Percentiles rank a stretch among this genome's conserved stretches.
These are phyloP conservation scores for Tortricodes alternella DNA, from an alignment of 2,888 invertebrate genomes.

Conservation along the genomic window DNA sequence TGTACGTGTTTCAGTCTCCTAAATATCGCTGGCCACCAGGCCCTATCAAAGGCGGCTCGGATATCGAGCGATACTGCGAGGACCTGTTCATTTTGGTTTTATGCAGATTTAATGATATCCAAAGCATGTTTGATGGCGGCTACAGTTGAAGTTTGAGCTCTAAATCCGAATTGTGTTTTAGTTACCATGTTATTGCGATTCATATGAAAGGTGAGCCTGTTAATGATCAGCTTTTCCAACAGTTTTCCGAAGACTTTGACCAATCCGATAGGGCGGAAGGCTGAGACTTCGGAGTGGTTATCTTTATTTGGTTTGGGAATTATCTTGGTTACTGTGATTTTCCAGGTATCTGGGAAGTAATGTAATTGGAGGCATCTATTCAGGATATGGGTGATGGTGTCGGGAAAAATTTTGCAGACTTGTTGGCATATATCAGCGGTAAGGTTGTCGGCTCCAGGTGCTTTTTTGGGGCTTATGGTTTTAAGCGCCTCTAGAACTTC, in stretches of 20 bases:
- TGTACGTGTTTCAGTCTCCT: constrained; percentile 23
- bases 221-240: not conserved
- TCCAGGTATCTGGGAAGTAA: not conserved
- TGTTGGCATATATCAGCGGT: not conserved
- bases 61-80: constrained; percentile 7
- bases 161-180: constrained; percentile 34
- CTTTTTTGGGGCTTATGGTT: not conserved
- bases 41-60: no score
- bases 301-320: no score
- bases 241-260: not conserved
- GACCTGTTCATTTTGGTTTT: not conserved
- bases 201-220: constrained; percentile 24
- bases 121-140: not conserved
- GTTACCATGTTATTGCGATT: not conserved
- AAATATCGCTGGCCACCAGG: constrained; percentile 36
- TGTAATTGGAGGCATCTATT: not conserved
- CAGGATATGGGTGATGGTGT: no score
- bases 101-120: constrained; percentile 29
- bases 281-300: not conserved
- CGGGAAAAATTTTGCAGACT: not conserved
- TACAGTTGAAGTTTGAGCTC: constrained; percentile 30
- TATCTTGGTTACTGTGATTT: not conserved
- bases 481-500: not conserved
- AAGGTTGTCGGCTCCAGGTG: not conserved
- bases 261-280: not conserved